These are phyloP conservation scores for Vulpes ferrilata DNA, from an alignment of 2,113 vertebrate genomes.

Conservation along the genomic window DNA sequence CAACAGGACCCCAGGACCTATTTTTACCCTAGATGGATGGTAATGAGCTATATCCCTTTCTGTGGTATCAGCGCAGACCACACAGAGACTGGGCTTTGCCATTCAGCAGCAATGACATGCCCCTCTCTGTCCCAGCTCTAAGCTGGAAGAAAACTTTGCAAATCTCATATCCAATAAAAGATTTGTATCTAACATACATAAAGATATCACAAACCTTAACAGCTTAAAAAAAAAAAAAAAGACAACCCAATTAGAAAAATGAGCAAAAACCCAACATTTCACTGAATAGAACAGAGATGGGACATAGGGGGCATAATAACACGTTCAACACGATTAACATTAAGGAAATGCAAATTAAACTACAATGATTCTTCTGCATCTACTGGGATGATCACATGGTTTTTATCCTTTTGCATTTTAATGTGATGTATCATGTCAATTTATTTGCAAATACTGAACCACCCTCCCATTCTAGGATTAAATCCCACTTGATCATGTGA, in stretches of 20 bases:
- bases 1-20: not conserved
- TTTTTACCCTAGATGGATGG: not conserved
- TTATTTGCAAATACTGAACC: not conserved
- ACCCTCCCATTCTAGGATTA: not conserved
- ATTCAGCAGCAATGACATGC: not conserved
- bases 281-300: not conserved
- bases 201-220: not conserved
- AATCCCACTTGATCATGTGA: not conserved
- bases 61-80: not conserved
- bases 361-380: not conserved
- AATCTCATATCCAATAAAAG: not conserved
- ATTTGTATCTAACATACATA: not conserved
- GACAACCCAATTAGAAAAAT: not conserved
- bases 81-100: not conserved
- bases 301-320: not conserved
- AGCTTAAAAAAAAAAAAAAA: not conserved
- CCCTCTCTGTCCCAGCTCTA: not conserved
- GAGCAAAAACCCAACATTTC: not conserved
- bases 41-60: not conserved
- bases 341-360: constrained; percentile 20
- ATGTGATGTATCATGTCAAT: not conserved
- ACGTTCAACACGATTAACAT: not conserved
- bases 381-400: not conserved
- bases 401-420: not conserved
- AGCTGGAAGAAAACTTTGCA: not conserved